Evolutionary conservation across 2,797 vertebrate genomes (phyloP).

Genomic region (Rallus crepitans): DNA sequence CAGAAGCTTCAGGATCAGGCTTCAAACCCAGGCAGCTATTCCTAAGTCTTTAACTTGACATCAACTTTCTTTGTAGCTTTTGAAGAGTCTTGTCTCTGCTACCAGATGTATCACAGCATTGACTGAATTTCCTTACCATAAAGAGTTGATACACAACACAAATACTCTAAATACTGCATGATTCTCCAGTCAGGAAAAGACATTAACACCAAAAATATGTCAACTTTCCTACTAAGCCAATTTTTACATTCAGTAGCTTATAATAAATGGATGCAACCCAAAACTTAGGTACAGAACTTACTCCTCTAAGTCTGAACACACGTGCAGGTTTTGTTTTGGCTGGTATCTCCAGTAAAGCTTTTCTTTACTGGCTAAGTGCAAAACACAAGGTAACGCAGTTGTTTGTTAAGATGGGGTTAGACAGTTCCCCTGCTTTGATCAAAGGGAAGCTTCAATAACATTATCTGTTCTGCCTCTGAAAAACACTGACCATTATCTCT

Average conservation of each 20-base stretch:
- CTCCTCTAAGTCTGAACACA: neutral
- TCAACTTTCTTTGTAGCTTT: neutral
- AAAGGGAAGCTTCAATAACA: neutral
- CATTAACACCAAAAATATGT: neutral
- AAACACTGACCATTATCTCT: neutral
- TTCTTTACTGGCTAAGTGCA: neutral
- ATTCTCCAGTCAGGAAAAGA: neutral
- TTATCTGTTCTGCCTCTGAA: neutral
- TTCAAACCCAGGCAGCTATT: neutral
- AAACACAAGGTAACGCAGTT: accelerated
- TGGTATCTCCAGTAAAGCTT: neutral
- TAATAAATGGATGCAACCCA: neutral
- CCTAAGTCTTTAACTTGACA: neutral
- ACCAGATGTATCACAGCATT: neutral
- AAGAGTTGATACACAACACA: neutral
- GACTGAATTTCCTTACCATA: neutral
- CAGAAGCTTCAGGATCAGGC: neutral
- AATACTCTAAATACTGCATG: neutral
- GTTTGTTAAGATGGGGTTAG: neutral
- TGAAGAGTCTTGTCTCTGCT: neutral
- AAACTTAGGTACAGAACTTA: neutral
- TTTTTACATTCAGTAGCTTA: neutral
- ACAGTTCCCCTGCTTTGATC: neutral
- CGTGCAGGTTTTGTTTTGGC: neutral
- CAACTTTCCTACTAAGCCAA: neutral